Evolutionary conservation across 1,140 invertebrate species (phyloP), one percentile per base, ranked within the genome.

Genomic region (Drosophila sturtevanti): DNA sequence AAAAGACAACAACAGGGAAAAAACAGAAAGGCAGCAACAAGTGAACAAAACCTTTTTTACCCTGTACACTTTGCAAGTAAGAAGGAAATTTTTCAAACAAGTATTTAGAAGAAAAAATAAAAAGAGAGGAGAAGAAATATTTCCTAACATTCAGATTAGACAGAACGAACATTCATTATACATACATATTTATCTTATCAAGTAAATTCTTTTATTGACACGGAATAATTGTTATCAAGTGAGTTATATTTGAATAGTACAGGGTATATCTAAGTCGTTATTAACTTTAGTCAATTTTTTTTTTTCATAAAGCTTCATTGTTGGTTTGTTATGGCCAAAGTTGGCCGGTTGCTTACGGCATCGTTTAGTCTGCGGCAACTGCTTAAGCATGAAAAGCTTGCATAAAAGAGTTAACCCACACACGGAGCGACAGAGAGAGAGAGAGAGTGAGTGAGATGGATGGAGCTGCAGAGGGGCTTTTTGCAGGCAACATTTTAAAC

Each of bases 261-360:
- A 38, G 1, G 41, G 41, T 48, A 48, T 48, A 21, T 11, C 7
- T 7, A 48, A 21, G 6, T 48, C 16, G 41, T 1, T 16, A 1
- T 4, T 0, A 44, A 44, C 0, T 18, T 18, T 9, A 44, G 41
- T 35, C 63, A 72, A 35, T 35, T 55, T 54, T 27, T 56, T 62
- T 62, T 35, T 55, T 2, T n/a, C 6, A 4, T 31, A 1, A 31
- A 31, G 1, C 12, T 22, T 63, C 69, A 62, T 62, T 65, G 27
- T 31, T 31, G 5, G 64, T 72, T 61, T 71, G 70, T 72, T 89
- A 80, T 89, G 80, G 80, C 84, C 86, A 79, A 90, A 87, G 76
- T 86, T 54, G 74, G 54, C 63, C 56, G 71, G 54, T 61, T 59
- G 79, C 82, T 86, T 86, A 86, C 82, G 84, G 84, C 82, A 86